Evolutionary conservation across 2,113 vertebrate genomes (phyloP).

Genomic region (Ovibos moschatus): DNA sequence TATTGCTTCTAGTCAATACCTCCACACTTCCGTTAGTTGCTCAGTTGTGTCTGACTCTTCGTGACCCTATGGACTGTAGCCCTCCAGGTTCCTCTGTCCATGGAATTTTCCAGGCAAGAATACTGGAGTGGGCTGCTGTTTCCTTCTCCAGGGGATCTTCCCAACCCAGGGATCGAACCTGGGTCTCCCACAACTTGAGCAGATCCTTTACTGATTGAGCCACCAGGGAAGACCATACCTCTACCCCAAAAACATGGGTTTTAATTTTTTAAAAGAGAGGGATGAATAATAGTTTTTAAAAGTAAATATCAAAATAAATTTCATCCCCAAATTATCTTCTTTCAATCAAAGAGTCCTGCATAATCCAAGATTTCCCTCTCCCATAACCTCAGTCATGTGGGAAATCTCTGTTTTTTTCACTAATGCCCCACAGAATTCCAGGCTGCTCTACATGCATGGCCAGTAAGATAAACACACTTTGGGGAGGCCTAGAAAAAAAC

Average conservation of each 20-base stretch:
- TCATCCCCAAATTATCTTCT: background rate
- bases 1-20: background rate
- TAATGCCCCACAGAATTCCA: conserved; percentile 38
- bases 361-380: conserved; percentile 26
- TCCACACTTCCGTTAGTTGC: background rate
- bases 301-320: conserved; percentile 34
- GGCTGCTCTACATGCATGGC: conserved; percentile 28
- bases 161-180: background rate
- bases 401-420: conserved; percentile 20
- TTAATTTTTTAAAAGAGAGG: background rate
- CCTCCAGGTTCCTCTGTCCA: background rate
- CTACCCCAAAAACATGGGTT: background rate
- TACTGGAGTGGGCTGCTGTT: background rate
- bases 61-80: background rate
- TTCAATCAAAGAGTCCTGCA: conserved; percentile 8
- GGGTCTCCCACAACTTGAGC: background rate
- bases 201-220: background rate
- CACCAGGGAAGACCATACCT: background rate
- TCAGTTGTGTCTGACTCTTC: background rate
- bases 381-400: conserved; percentile 28
- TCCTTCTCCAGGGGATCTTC: background rate
- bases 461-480: conserved; percentile 58
- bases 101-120: background rate
- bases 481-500: background rate
- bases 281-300: background rate